A percentile compares a stretch with the other conserved stretches of the same genome.
phyloP scores from a whole-genome alignment of 2,888 invertebrate species.

The Pseudoips prasinana region DNA sequence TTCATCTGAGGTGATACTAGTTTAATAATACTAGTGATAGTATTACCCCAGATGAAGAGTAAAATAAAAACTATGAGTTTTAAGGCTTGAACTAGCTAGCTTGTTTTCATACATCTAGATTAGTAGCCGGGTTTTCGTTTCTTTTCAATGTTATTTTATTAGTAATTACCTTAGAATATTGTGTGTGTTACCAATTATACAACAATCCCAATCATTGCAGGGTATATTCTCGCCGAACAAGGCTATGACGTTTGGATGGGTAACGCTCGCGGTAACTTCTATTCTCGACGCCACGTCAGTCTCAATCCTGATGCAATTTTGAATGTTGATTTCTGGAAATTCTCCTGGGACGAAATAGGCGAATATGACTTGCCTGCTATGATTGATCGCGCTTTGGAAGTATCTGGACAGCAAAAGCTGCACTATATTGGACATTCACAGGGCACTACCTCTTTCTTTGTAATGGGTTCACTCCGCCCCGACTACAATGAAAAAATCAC shows the following conservation, averaged over 20 bases:
- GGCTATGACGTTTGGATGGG: slow-evolving; percentile 92
- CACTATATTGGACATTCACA: slow-evolving; percentile 92
- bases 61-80: too few relatives aligned
- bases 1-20: too few relatives aligned
- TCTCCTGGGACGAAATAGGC: slow-evolving; percentile 93
- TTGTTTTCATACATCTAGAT: too few relatives aligned
- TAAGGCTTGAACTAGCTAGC: too few relatives aligned
- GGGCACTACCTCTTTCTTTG: slow-evolving; percentile 85
- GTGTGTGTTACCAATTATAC: too few relatives aligned
- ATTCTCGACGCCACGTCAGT: slow-evolving; percentile 80
- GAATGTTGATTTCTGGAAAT: slow-evolving; percentile 83
- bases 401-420: slow-evolving; percentile 81
- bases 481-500: slow-evolving; percentile 85
- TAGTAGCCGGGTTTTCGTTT: too few relatives aligned
- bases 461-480: slow-evolving; percentile 84
- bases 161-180: too few relatives aligned
- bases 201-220: too few relatives aligned
- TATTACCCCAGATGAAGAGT: too few relatives aligned
- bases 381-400: slow-evolving; percentile 86
- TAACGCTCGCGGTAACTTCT: slow-evolving; percentile 89
- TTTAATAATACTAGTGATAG: too few relatives aligned
- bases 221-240: slow-evolving; percentile 82
- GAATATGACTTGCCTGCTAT: slow-evolving; percentile 89
- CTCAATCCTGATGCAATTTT: slow-evolving; percentile 56
- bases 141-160: too few relatives aligned